Percentiles rank a stretch among this genome's conserved stretches.
Conservation (phyloP, 2,888 invertebrate species). For the Cephus pulcher region DNA sequence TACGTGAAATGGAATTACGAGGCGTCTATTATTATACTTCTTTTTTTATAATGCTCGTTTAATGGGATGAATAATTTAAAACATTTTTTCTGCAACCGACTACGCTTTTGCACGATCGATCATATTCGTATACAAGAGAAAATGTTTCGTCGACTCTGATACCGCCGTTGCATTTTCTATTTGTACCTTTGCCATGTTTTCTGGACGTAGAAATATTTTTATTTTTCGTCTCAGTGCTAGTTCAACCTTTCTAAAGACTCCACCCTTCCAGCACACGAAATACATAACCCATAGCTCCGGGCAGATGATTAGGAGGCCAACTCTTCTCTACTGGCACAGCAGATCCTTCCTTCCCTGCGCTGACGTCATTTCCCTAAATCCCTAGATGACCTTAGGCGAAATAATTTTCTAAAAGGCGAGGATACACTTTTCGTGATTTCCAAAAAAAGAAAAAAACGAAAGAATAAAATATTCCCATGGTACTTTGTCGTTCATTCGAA, state of each 20-base stretch:
- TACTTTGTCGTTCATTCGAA: neutral
- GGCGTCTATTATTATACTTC: neutral
- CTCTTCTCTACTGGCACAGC: neutral
- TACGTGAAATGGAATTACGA: neutral
- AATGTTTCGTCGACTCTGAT: neutral
- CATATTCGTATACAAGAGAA: neutral
- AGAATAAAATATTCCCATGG: neutral
- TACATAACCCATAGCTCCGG: constrained; percentile 43
- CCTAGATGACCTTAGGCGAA: constrained; percentile 12
- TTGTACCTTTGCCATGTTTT: neutral
- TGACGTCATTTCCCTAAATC: constrained; percentile 40
- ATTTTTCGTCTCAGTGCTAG: constrained; percentile 31
- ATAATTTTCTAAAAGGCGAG: neutral
- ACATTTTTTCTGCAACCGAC: neutral
- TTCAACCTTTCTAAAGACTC: constrained; percentile 33
- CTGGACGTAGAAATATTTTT: constrained; percentile 34
- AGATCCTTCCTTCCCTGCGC: constrained; percentile 13
- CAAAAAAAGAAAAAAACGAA: neutral
- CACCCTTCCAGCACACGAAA: constrained; percentile 27
- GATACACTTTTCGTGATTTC: neutral
- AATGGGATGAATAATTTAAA: neutral
- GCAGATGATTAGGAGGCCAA: constrained; percentile 34
- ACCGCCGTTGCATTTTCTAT: constrained; percentile 23
- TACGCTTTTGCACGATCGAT: no score
- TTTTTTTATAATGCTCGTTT: neutral